Evolutionary conservation across 1,140 invertebrate species (phyloP).

Genomic region (Lycorma delicatula): DNA sequence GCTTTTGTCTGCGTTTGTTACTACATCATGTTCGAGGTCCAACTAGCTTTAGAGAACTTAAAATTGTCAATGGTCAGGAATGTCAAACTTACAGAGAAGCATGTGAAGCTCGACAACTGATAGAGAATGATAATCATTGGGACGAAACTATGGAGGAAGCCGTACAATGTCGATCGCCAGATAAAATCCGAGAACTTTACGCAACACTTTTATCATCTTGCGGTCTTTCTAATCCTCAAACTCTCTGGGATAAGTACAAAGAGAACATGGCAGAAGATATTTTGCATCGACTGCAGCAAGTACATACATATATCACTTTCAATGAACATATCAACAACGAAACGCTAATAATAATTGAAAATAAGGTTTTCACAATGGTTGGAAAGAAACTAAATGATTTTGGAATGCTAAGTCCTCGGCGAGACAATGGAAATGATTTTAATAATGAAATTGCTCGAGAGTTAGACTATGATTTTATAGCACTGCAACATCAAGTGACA

Average conservation of each 20-base stretch:
- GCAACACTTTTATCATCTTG: background rate
- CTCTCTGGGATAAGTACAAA: background rate
- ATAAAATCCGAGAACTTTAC: background rate
- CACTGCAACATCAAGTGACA: background rate
- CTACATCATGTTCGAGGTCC: background rate
- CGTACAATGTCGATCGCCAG: background rate
- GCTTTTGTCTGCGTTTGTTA: background rate
- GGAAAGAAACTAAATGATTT: background rate
- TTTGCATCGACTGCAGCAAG: background rate
- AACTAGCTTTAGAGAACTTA: background rate
- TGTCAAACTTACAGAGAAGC: background rate
- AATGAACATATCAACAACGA: background rate
- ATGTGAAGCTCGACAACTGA: background rate
- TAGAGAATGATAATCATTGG: background rate
- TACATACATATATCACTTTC: no score
- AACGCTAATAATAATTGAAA: background rate
- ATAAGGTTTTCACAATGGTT: background rate
- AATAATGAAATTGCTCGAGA: background rate
- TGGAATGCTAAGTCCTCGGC: background rate
- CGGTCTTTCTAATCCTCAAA: background rate
- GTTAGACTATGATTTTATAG: background rate
- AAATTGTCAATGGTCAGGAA: background rate
- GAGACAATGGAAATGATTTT: background rate
- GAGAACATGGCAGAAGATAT: background rate
- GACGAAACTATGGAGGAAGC: no score